phyloP scores from a whole-genome alignment of 2,113 vertebrate genomes.

The Sylvia atricapilla region DNA sequence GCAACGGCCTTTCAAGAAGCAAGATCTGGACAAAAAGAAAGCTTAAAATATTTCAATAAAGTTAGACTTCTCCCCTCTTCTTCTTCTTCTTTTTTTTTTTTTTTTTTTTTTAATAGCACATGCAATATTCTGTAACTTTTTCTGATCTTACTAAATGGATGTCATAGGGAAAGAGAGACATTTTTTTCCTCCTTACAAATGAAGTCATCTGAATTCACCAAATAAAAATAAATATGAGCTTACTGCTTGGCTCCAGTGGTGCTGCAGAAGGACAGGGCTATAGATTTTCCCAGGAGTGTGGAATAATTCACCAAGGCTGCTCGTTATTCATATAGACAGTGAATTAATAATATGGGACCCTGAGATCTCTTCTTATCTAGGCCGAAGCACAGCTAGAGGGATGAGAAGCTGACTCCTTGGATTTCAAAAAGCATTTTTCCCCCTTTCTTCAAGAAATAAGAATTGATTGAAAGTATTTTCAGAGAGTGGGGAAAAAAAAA shows the following conservation, averaged over 20 bases:
- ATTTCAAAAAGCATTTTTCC: conserved; percentile 75
- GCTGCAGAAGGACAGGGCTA: conserved; percentile 64
- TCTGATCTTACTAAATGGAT: background rate
- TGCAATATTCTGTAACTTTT: background rate
- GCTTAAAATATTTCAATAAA: background rate
- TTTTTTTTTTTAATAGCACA: background rate
- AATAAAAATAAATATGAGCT: conserved; percentile 48
- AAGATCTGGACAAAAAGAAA: background rate
- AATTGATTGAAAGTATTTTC: conserved; percentile 71
- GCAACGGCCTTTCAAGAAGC: background rate
- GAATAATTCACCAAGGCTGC: conserved; percentile 78
- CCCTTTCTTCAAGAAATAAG: conserved; percentile 61
- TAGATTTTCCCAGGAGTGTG: conserved; percentile 79
- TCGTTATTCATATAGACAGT: conserved; percentile 86
- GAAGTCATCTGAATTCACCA: conserved; percentile 63
- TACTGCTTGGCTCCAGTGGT: conserved; percentile 52
- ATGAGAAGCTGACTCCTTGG: conserved; percentile 77
- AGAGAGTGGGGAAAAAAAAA: background rate
- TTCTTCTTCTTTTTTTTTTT: too few relatives aligned
- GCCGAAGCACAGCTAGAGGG: conserved; percentile 70
- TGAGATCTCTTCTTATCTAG: conserved; percentile 83
- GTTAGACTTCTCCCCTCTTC: background rate
- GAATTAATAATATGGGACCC: conserved; percentile 85
- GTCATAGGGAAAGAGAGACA: background rate
- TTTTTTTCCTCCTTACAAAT: conserved; percentile 53